Base-by-base conservation (phyloP, 2,113 vertebrate species). In the Aphelocoma coerulescens region DNA sequence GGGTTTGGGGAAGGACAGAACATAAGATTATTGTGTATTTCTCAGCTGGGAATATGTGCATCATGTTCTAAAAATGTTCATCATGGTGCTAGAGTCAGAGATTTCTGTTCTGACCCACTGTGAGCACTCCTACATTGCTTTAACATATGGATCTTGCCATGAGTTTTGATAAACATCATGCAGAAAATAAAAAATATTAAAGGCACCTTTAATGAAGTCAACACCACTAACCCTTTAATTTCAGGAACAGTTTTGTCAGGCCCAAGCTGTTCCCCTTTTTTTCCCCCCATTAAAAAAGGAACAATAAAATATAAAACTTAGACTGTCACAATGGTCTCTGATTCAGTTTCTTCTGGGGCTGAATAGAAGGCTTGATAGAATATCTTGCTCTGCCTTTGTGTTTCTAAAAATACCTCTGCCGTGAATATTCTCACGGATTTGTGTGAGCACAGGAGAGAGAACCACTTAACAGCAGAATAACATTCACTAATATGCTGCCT, bases 401-500 rank as follows among this genome's bases (percentile, higher is more conserved):
- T 85, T 92, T 91, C 92, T 94, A 95, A 93, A 97, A 92, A 91
- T 92, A 87, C 1, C 11, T 26, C 65, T 85, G 77, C 85, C 0
- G 1, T 65, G 81, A 73, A 69, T 87, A 91, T 92, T 81, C 39
- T 85, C 80, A 65, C 26, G 82, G 85, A 61, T 84, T 85, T 81
- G 65, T 91, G 83, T 62, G 68, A 66, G 88, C 92, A 61, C 37
- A 74, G 55, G 81, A 65, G 49, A 91, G 30, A 82, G 76, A 83
- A 30, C 43, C 66, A 55, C 49, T 81, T 85, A 95, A 79, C 37
- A 86, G 58, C 44, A 85, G 88, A 95, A 85, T 44, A 80, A 41
- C 17, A 51, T 33, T 33, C 7, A 5, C 51, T 62, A 77, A 57
- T 63, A 39, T 3, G 59, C 10, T 41, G 88, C 18, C 98, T 99